Evolutionary conservation across 2,888 invertebrate species (phyloP), one percentile per base, ranked within the genome.

Genomic region (Scaptomyza cyrtandrae): DNA sequence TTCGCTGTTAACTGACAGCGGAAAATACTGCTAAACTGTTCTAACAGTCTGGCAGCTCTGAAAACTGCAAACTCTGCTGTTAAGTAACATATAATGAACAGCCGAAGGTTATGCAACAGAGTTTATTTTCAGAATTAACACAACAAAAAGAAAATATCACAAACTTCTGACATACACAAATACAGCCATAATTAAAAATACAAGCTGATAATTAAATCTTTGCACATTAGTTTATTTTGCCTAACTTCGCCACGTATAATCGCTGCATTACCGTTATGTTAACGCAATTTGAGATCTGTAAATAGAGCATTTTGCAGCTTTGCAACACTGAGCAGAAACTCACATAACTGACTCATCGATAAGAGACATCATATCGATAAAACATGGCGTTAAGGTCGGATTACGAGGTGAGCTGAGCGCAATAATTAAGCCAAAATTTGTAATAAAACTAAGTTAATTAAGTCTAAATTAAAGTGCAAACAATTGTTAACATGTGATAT

Each of bases 331-430:
- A 0, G 1, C 24, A 19, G 24, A 6, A 55, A 16, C 19, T 31
- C 14, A 14, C 16, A 58, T 53, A 46, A 49, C 41, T 29, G n/a
- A 45, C 48, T 52, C 41, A 77, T 80, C 77, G 80, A 78, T 76
- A 78, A 3, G 37, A 62, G 11, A 43, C 1, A 35, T 57, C 48
- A 76, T 69, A 77, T 80, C 80, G 81, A 77, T 89, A 85, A 84
- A 91, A 90, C 83, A 92, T 92, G 92, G 91, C 91, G 89, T 88
- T 90, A 80, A 91, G 91, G 90, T 91, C 92, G 82, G 90, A 91
- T 83, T 91, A 89, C 89, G 92, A 91, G 91, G 91, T 91, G 86
- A 91, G 91, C 85, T 74, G 85, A 91, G 92, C 85, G 72, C 69
- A 71, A 67, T 53, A 78, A 75, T 67, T 80, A 75, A 75, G 56